Percentiles rank a stretch among this genome's conserved stretches.
phyloP scores from a whole-genome alignment of 2,113 vertebrate genomes.

The Lophochroa leadbeateri region DNA sequence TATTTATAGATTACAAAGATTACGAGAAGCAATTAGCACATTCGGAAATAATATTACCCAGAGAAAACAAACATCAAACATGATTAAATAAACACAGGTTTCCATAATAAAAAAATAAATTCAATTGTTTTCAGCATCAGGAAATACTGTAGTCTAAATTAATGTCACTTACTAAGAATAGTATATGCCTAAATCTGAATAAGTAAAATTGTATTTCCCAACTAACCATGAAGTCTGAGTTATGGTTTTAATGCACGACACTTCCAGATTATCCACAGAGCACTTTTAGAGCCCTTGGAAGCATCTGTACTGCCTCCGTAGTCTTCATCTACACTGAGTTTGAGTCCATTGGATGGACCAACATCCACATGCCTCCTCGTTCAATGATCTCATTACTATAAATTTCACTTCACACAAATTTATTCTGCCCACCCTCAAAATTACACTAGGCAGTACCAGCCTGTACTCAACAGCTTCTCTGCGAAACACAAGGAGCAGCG shows the following conservation, averaged over 20 bases:
- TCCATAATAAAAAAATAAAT: not conserved
- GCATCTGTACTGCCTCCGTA: not conserved
- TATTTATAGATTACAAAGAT: slow-evolving; percentile 43
- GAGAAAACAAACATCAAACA: slow-evolving; percentile 18
- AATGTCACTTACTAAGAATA: not conserved
- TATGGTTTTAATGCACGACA: not conserved
- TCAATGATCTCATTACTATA: not conserved
- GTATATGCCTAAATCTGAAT: not conserved
- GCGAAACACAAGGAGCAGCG: not conserved
- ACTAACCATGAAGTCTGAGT: not conserved
- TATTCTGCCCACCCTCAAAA: not conserved
- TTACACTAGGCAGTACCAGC: not conserved
- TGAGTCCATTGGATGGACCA: not conserved
- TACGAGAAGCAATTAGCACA: slow-evolving; percentile 44
- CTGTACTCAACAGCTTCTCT: not conserved
- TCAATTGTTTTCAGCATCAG: not conserved
- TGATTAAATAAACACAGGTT: not conserved
- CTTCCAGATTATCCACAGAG: not conserved
- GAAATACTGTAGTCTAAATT: not conserved
- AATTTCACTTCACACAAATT: not conserved
- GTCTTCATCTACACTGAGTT: not conserved
- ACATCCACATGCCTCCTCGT: not conserved
- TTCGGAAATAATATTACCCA: not conserved
- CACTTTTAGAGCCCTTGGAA: not conserved
- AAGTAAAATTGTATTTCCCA: not conserved